Percentiles rank a stretch among this genome's conserved stretches.
Conservation (phyloP, 2,888 invertebrate genomes). For the Tricholauxania praeusta region DNA sequence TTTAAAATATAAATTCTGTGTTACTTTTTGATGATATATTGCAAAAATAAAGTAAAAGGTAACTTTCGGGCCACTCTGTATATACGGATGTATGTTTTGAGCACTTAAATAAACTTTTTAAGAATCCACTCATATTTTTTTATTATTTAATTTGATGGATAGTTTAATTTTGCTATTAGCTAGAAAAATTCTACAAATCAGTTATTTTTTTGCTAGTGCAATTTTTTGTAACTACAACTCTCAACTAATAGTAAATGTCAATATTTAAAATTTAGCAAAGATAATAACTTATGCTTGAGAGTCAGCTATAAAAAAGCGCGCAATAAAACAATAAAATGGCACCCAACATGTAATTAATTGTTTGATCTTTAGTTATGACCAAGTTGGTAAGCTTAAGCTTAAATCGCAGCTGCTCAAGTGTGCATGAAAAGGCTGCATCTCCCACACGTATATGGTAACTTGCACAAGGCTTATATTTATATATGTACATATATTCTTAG, state of each 20-base stretch:
- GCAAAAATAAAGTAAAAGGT: no score
- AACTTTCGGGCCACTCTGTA: no score
- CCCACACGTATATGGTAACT: slow-evolving; percentile 30
- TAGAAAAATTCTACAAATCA: background rate
- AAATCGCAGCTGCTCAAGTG: background rate
- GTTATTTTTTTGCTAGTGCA: background rate
- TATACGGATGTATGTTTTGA: no score
- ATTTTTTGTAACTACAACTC: background rate
- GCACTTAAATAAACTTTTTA: no score
- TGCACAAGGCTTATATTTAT: slow-evolving; percentile 22
- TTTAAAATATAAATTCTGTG: no score
- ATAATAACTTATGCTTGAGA: no score
- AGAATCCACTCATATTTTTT: no score
- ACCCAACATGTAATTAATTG: background rate
- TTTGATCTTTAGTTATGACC: background rate
- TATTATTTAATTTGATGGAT: no score
- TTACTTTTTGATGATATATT: no score
- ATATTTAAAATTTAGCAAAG: background rate
- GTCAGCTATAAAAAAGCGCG: no score
- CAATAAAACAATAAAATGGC: no score
- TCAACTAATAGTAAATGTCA: background rate
- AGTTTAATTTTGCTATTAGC: background rate
- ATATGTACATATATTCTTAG: no score
- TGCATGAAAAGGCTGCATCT: slow-evolving; percentile 1
- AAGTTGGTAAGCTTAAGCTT: slow-evolving; percentile 1